A percentile compares a stretch with the other conserved stretches of the same genome.
These are phyloP conservation scores for Corvus cornix DNA, from an alignment of 2,113 vertebrate genomes.

Conservation along the genomic window DNA sequence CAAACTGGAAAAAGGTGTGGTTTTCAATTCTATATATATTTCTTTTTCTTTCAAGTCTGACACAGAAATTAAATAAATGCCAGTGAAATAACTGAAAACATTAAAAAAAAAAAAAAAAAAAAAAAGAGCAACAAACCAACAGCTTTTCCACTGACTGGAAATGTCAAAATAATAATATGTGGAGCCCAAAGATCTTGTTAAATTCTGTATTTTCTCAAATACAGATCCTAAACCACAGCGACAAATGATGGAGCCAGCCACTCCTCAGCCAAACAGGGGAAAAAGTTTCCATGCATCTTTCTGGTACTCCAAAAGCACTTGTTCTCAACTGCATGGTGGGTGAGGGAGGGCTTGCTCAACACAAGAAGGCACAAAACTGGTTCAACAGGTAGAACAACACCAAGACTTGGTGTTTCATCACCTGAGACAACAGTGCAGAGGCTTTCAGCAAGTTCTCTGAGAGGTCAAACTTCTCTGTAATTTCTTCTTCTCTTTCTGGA, in stretches of 20 bases:
- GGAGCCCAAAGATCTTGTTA: background rate
- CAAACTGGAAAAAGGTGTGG: background rate
- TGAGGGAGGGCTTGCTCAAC: background rate
- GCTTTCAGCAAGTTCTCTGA: background rate
- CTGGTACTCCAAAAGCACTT: background rate
- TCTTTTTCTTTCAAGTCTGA: background rate
- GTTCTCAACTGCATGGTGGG: background rate
- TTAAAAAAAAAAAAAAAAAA: background rate
- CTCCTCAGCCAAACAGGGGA: background rate
- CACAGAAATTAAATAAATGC: background rate
- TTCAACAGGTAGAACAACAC: conserved; percentile 1
- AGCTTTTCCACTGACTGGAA: background rate
- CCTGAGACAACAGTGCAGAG: background rate
- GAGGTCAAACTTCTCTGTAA: conserved; percentile 12
- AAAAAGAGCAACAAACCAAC: background rate
- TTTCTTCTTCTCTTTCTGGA: background rate
- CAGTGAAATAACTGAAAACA: background rate
- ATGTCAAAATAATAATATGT: background rate
- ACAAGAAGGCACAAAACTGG: background rate
- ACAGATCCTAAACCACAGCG: background rate
- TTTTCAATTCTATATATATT: background rate
- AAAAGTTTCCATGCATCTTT: background rate
- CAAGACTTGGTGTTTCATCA: background rate
- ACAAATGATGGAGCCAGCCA: background rate
- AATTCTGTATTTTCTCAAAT: background rate